Conservation (phyloP, 2,888 invertebrate genomes). For the Megaustenia siamemsis region DNA sequence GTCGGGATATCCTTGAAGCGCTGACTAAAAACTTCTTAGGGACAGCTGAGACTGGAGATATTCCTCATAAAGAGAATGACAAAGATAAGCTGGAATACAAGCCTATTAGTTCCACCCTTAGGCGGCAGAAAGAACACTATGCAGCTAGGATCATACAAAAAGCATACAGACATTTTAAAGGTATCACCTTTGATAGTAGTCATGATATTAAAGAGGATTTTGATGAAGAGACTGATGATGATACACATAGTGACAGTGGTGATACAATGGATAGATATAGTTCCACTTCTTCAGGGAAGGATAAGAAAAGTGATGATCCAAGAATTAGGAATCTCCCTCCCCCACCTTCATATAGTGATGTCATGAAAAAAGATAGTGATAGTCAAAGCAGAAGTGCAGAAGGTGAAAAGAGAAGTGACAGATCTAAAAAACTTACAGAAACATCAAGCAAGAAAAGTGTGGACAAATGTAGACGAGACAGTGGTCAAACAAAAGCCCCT, state of each 20-base stretch:
- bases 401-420: slow-evolving; percentile 38
- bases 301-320: not conserved
- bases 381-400: not conserved
- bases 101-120: slow-evolving; percentile 95
- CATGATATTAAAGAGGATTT: slow-evolving; percentile 50
- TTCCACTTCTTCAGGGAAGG: not conserved
- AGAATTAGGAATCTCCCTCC: not conserved
- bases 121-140: slow-evolving; percentile 97
- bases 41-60: slow-evolving; percentile 88
- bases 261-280: not conserved
- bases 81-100: slow-evolving; percentile 92
- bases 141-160: slow-evolving; percentile 96
- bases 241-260: slow-evolving; percentile 37
- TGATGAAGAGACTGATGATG: slow-evolving; percentile 57
- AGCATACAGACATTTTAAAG: slow-evolving; percentile 90
- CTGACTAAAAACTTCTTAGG: slow-evolving; percentile 99
- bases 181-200: slow-evolving; percentile 43
- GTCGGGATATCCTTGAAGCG: slow-evolving; percentile 98
- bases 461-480: slow-evolving; percentile 55
- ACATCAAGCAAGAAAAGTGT: slow-evolving; percentile 48
- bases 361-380: slow-evolving; percentile 15
- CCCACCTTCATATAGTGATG: not conserved
- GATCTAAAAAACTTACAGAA: slow-evolving; percentile 43
- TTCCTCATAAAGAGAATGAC: slow-evolving; percentile 62
- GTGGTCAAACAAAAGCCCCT: not conserved